Percentiles rank a stretch among this genome's conserved stretches.
Conservation (phyloP, 2,888 invertebrate genomes). For the Aspidiotus destructor region DNA sequence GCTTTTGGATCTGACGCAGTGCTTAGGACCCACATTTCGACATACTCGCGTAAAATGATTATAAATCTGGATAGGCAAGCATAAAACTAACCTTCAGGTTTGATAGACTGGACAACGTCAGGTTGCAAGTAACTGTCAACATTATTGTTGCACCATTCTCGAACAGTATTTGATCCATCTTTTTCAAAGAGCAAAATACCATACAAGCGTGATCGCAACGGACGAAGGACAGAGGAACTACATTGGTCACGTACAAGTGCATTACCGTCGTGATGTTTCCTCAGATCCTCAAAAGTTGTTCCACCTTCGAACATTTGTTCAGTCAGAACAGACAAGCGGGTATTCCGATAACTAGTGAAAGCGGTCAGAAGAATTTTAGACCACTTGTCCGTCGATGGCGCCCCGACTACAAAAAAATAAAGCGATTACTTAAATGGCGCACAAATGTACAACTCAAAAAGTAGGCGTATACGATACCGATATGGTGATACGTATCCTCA, state of each 20-base stretch:
- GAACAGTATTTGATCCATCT: slow-evolving; percentile 33
- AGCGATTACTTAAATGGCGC: no score
- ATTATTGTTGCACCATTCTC: slow-evolving; percentile 40
- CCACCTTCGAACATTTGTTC: slow-evolving; percentile 39
- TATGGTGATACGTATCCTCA: not conserved
- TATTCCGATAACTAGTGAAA: not conserved
- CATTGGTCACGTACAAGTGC: not conserved
- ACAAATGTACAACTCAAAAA: no score
- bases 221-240: slow-evolving; percentile 30
- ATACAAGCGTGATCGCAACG: slow-evolving; percentile 39
- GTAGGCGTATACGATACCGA: no score
- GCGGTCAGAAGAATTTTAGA: slow-evolving; percentile 10
- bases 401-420: not conserved
- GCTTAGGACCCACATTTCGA: no score
- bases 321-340: slow-evolving; percentile 36
- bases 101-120: slow-evolving; percentile 15
- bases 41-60: no score
- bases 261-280: not conserved
- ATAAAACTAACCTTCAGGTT: slow-evolving; percentile 21
- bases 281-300: slow-evolving; percentile 39
- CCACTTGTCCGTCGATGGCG: slow-evolving; percentile 3
- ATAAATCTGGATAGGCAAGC: no score
- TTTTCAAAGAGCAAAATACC: slow-evolving; percentile 38
- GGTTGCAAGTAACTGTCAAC: slow-evolving; percentile 36
- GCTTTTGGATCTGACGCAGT: no score